Evolutionary conservation across 2,888 invertebrate species (phyloP), one percentile per base, ranked within the genome.

Genomic region (Lampropteryx suffumata): DNA sequence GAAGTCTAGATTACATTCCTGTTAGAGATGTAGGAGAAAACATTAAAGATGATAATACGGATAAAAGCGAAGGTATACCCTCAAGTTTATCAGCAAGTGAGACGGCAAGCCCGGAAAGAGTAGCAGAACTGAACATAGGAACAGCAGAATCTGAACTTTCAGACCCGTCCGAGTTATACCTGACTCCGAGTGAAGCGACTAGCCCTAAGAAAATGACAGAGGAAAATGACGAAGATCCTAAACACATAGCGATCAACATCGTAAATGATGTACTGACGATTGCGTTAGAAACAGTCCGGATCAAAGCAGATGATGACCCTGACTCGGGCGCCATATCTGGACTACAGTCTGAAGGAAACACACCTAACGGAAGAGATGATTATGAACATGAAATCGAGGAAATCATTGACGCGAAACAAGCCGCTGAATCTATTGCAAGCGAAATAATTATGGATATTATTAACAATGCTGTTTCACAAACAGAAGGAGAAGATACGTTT

Each of bases 161-260:
- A 59, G 94, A 94, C 74, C 91, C 92, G 56, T 94, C 94, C 37
- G 94, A 94, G 68, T 86, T 93, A 50, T 94, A 94, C 69, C 79
- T 94, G 55, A 94, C 94, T 39, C 94, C 94, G 13, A 94, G 93
- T 30, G 94, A 94, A 74, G 86, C 92, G 29, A 90, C 91, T 62
- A 90, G 91, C 62, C 91, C 90, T 59, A 84, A 82, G 66, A 86
- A 81, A 78, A 70, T 67, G 56, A 74, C 76, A 73, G 88, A 52
- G 2, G 48, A 88, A 8, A 76, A 76, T 24, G 67, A 63, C 44
- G 82, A 82, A 49, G 85, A 89, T 58, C 88, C 88, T 3, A 84
- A 87, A 59, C 75, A 81, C 49, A 79, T 88, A 44, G 90, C 90
- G 34, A 78, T 87, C 28, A 85, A 84, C 56, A 90, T 90, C 27